Percentiles rank a stretch among this genome's conserved stretches.
phyloP scores from a whole-genome alignment of 2,888 invertebrate species.

The Limnephilus marmoratus region DNA sequence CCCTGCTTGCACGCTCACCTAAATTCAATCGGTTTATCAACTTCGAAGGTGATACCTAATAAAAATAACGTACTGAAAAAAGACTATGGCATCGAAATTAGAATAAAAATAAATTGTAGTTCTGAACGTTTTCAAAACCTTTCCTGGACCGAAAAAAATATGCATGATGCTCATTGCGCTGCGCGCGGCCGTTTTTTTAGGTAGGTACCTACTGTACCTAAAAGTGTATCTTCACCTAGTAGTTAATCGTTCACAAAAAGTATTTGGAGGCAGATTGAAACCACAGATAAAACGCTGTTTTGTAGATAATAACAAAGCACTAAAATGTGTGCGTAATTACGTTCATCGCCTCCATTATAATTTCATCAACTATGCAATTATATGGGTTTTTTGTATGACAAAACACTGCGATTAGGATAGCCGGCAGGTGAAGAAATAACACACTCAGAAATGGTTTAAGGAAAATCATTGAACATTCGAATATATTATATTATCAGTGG shows the following conservation, averaged over 20 bases:
- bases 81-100: too few relatives aligned
- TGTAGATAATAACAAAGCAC: constrained; percentile 64
- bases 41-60: too few relatives aligned
- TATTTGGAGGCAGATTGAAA: constrained; percentile 60
- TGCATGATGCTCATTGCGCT: constrained; percentile 12
- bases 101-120: too few relatives aligned
- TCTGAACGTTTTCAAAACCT: neutral
- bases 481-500: neutral
- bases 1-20: too few relatives aligned
- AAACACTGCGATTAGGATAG: constrained; percentile 42
- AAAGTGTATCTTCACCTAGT: constrained; percentile 53
- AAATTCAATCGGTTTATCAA: too few relatives aligned
- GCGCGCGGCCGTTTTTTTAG: constrained; percentile 41
- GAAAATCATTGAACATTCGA: neutral
- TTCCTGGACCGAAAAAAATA: neutral
- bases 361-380: constrained; percentile 64
- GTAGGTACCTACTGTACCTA: neutral
- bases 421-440: constrained; percentile 50
- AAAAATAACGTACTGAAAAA: too few relatives aligned
- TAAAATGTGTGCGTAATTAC: constrained; percentile 62
- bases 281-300: constrained; percentile 63
- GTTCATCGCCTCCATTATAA: constrained; percentile 64
- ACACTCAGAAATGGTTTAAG: neutral
- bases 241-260: constrained; percentile 61
- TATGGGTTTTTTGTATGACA: constrained; percentile 55